Base-by-base conservation (phyloP, 2,888 invertebrate genomes). In the Drosophila suboccidentalis region DNA sequence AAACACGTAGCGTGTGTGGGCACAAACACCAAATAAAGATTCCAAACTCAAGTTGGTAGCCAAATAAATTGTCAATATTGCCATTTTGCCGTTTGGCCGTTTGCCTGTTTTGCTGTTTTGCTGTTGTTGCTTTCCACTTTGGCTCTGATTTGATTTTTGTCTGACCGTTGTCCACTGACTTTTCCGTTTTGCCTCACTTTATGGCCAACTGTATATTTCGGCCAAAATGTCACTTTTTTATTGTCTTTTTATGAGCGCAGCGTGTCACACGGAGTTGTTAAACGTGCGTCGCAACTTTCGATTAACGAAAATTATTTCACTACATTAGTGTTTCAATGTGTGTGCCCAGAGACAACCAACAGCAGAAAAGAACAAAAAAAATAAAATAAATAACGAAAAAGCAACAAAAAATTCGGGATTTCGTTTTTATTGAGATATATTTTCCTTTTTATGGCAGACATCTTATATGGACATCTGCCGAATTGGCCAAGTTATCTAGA, bases 301-400 rank as follows among this genome's bases (percentile, higher is more conserved):
- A 87, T 87, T 88, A 87, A 86, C 86, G 62, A 74, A 87, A 87
- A 87, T 87, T 85, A 87, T 87, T 86, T 88, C 83, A 82, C 88
- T 88, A 82, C 88, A 83, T 88, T 86, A 86, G 88, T 78, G 75
- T 29, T 63, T 62, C 71, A 79, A 71, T 73, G 68, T 67, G 46
- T 70, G 63, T 50, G 65, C 57, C 67, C 61, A 73, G 47, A 62
- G 55, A 57, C 32, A 39, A 17, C 54, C 41, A 22, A 19, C 43
- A 36, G 11, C 44, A 11, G 46, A 57, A 15, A 46, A 57, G 36
- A 57, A 46, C 46, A 11, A 22, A 39, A 38, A 34, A 41, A 26
- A 51, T n/a, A 39, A 38, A 22, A 29, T 11, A 51, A n/a, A 10
- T 17, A 36, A 50, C 47, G 19, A 50, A 60, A 59, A 15, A 41